These are phyloP conservation scores for Lasioglossum figueresi DNA, from an alignment of 2,888 invertebrate genomes.

Conservation along the genomic window DNA sequence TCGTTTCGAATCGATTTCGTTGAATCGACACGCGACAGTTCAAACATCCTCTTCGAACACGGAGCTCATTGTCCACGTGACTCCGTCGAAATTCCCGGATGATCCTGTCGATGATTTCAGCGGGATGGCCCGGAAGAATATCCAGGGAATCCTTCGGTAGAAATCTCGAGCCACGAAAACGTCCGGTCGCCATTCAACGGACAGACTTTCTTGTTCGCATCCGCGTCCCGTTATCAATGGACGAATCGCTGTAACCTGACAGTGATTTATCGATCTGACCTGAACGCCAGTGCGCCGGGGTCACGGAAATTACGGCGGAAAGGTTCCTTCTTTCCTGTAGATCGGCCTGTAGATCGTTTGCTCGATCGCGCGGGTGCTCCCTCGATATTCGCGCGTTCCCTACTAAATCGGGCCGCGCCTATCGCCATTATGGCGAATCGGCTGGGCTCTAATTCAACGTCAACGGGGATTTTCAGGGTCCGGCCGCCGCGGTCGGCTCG, in stretches of 20 bases:
- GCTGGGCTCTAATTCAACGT: constrained; percentile 54
- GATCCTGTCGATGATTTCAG: neutral
- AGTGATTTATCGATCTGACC: constrained; percentile 69
- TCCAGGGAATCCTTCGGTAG: constrained; percentile 25
- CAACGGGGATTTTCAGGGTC: constrained; percentile 45
- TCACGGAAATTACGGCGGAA: constrained; percentile 59
- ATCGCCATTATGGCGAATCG: constrained; percentile 48
- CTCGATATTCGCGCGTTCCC: constrained; percentile 28
- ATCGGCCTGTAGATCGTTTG: constrained; percentile 13
- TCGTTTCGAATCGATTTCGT: neutral
- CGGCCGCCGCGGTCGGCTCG: constrained; percentile 29
- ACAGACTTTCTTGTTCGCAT: constrained; percentile 55
- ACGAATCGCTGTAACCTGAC: constrained; percentile 65
- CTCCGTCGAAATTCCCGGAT: neutral
- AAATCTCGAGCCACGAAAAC: constrained; percentile 42
- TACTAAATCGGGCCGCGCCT: constrained; percentile 46
- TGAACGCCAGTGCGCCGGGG: constrained; percentile 45
- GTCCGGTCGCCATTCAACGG: constrained; percentile 39
- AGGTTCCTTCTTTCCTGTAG: constrained; percentile 47
- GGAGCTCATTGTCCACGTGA: neutral
- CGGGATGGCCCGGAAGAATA: neutral
- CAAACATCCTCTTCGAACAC: neutral
- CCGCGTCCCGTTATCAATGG: constrained; percentile 64
- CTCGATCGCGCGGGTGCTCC: constrained; percentile 8
- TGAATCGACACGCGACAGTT: neutral